Evolutionary conservation across 2,797 vertebrate species (phyloP), one percentile per base, ranked within the genome.

Genomic region (Dryobates pubescens): DNA sequence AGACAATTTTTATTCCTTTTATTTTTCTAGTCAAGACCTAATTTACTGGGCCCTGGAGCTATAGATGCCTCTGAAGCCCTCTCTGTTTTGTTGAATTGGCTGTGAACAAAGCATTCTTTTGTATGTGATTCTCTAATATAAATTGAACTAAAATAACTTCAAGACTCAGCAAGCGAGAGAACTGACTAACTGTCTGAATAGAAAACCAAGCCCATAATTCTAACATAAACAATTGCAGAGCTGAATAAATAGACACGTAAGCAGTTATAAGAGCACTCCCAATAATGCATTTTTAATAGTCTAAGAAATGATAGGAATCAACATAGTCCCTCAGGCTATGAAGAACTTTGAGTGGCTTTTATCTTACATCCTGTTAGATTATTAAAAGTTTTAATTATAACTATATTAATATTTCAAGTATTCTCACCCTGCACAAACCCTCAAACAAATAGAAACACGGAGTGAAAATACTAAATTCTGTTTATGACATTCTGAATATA

Each of bases 251-350:
- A 86, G 82, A 75, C 49, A 82, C 76, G 51, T 75, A 93, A 93
- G 61, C 61, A 88, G 91, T 86, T 86, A 92, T 81, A 65, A 77
- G 77, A 95, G 89, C 57, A 70, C 57, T 86, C 67, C 68, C 83
- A 94, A 91, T 87, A 88, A 94, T 88, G 72, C 54, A 86, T 94
- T 95, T 93, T 94, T 95, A 96, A 95, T 95, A 88, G 63, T 73
- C 56, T 63, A 54, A 92, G 71, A 80, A 92, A 88, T 32, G 47
- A 88, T 13, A 89, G 64, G 63, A 94, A 88, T 54, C 84, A 94
- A 43, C 86, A 75, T 51, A 79, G 67, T 74, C 65, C 91, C 91
- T 94, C 70, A 87, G 92, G 91, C 91, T 91, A 82, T 69, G 88
- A 90, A 86, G 74, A 90, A 26, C 57, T 93, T 86, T 72, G 65